Conservation (phyloP, 2,888 invertebrate genomes). For the Stegophylla sp. region DNA sequence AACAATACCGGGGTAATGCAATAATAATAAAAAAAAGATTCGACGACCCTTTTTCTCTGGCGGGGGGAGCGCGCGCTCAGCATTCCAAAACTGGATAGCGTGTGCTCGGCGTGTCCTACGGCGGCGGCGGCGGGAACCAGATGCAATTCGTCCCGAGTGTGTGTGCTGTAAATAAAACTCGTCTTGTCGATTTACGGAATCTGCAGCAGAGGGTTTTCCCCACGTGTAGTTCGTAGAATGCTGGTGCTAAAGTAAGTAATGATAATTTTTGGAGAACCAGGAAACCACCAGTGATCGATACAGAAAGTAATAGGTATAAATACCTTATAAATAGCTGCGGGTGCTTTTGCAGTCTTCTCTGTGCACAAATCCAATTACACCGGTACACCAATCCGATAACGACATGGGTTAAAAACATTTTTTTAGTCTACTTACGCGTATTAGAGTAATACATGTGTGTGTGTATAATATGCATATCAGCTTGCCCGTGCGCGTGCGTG, state of each 20-base stretch:
- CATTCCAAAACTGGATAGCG: constrained; percentile 42
- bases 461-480: too few species aligned
- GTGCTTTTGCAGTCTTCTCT: constrained; percentile 49
- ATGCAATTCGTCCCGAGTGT: too few species aligned
- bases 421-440: neutral
- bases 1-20: constrained; percentile 7
- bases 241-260: too few species aligned
- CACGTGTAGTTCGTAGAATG: too few species aligned
- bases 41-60: constrained; percentile 12
- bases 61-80: constrained; percentile 16
- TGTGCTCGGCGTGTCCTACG: constrained; percentile 33
- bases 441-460: neutral
- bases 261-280: too few species aligned
- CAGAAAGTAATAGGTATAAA: neutral
- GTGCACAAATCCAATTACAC: constrained; percentile 45
- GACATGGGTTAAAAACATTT: neutral
- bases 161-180: too few species aligned
- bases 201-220: too few species aligned
- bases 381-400: constrained; percentile 46
- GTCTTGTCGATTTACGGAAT: too few species aligned
- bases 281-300: neutral
- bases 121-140: neutral
- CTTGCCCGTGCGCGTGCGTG: neutral
- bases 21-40: neutral
- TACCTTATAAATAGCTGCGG: constrained; percentile 9